These are phyloP conservation scores for Macrophya alboannulata DNA, from an alignment of 2,888 invertebrate species.

Conservation along the genomic window DNA sequence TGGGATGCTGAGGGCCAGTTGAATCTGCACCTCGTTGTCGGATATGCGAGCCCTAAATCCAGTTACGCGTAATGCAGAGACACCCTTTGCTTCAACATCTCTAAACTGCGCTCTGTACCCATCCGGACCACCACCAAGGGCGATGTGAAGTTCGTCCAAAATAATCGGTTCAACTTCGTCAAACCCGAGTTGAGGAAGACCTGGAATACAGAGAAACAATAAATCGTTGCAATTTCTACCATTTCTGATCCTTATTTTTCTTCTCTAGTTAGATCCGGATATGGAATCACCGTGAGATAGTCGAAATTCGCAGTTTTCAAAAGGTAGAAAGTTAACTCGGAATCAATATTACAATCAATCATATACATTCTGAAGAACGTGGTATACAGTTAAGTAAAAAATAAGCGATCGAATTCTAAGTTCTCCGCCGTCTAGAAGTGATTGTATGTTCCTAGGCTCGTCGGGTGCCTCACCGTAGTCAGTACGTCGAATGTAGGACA, in stretches of 20 bases:
- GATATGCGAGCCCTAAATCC: conserved; percentile 85
- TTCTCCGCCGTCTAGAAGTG: conserved; percentile 23
- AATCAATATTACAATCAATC: conserved; percentile 11
- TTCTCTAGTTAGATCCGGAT: neutral
- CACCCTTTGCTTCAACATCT: conserved; percentile 91
- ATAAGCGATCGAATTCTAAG: neutral
- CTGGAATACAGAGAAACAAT: conserved; percentile 63
- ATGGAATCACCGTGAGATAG: neutral
- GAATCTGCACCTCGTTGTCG: conserved; percentile 89
- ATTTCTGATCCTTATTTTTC: neutral
- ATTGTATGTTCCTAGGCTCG: conserved; percentile 36
- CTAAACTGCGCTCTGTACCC: conserved; percentile 92
- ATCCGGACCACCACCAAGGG: conserved; percentile 90
- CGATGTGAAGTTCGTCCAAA: conserved; percentile 92
- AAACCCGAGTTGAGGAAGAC: conserved; percentile 76
- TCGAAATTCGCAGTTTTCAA: neutral
- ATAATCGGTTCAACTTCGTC: conserved; percentile 87
- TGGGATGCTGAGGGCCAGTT: conserved; percentile 90
- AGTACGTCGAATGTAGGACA: conserved; percentile 74
- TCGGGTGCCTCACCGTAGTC: neutral
- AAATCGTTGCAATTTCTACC: neutral
- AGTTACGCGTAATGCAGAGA: conserved; percentile 90
- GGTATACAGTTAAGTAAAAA: neutral
- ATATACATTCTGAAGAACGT: neutral
- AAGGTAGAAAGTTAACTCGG: neutral